A percentile compares a stretch with the other conserved stretches of the same genome.
Evolutionary conservation across 2,113 vertebrate species (phyloP).

Genomic region (Desmodus rotundus): DNA sequence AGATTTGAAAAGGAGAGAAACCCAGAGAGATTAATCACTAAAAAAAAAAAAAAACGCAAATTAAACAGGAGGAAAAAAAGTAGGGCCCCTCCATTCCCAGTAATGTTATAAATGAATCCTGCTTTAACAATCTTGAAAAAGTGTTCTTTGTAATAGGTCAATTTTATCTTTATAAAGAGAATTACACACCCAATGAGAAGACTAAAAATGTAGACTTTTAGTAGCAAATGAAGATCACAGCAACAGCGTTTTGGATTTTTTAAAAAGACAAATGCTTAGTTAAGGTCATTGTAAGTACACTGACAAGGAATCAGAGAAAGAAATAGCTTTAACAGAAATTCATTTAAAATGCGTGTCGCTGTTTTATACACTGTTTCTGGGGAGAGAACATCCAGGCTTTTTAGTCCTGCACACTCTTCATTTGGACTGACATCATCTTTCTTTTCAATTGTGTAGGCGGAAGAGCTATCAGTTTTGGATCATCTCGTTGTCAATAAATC

Average conservation of each 20-base stretch:
- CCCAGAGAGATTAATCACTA: not conserved
- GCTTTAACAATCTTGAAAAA: not conserved
- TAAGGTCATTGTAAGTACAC: not conserved
- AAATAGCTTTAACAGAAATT: not conserved
- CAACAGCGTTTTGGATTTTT: not conserved
- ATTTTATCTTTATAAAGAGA: conserved; percentile 25
- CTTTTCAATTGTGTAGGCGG: not conserved
- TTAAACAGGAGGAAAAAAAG: not conserved
- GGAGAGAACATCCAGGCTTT: not conserved
- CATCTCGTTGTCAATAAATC: not conserved
- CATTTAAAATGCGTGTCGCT: not conserved
- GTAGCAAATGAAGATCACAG: not conserved
- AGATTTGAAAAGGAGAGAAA: not conserved
- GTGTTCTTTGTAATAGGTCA: not conserved
- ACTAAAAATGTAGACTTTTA: not conserved
- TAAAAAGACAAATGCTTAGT: not conserved
- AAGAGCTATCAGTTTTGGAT: not conserved
- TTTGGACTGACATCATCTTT: not conserved
- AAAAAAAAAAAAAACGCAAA: not conserved
- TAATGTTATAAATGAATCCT: not conserved
- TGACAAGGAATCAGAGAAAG: not conserved
- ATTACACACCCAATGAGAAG: not conserved
- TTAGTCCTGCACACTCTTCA: not conserved
- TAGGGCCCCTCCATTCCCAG: not conserved
- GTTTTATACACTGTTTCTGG: not conserved